phyloP scores from a whole-genome alignment of 1,140 invertebrate genomes.

The Ladona fulva region DNA sequence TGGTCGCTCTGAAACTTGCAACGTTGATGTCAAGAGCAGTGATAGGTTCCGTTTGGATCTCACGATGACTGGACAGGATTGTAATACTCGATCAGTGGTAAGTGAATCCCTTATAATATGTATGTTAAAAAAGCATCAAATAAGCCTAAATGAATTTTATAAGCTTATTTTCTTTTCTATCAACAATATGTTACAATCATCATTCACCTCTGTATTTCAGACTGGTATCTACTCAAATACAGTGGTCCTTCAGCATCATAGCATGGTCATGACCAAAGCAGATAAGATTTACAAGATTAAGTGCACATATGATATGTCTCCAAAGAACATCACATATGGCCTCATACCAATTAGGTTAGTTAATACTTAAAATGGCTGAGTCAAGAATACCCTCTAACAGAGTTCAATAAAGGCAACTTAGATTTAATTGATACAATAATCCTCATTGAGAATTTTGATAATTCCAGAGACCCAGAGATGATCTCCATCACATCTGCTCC shows the following conservation, averaged over 20 bases:
- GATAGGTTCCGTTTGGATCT: slow-evolving; percentile 85
- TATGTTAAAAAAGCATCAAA: too few species aligned
- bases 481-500: slow-evolving; percentile 91
- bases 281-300: slow-evolving; percentile 96
- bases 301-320: slow-evolving; percentile 93
- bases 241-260: slow-evolving; percentile 89
- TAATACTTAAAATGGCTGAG: neutral
- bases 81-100: slow-evolving; percentile 85
- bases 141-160: neutral
- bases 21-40: slow-evolving; percentile 86
- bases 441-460: neutral
- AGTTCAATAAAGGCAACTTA: too few species aligned
- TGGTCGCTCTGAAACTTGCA: slow-evolving; percentile 87
- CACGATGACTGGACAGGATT: slow-evolving; percentile 87
- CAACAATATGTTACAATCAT: too few species aligned
- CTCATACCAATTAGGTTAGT: slow-evolving; percentile 87
- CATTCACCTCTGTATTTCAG: slow-evolving; percentile 44
- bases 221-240: slow-evolving; percentile 90
- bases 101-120: slow-evolving; percentile 40
- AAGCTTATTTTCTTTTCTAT: too few species aligned
- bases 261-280: slow-evolving; percentile 92
- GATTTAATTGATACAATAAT: too few species aligned
- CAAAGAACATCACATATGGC: slow-evolving; percentile 92
- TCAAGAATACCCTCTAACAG: neutral
- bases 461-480: slow-evolving; percentile 76